Evolutionary conservation across 2,888 invertebrate species (phyloP).

Genomic region (Acrobasis repandana): DNA sequence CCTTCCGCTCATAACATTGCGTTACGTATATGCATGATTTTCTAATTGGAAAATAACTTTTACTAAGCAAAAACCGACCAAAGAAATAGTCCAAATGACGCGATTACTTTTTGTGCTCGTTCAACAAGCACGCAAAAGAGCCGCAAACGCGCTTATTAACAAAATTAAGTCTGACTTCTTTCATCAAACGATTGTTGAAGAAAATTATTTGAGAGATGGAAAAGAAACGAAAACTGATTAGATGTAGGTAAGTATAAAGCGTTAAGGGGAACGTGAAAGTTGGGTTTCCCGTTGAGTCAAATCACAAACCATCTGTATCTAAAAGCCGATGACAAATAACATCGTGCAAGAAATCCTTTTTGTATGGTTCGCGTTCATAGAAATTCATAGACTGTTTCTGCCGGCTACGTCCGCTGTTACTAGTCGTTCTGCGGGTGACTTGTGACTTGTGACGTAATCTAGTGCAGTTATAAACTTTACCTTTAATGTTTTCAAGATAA

Average conservation of each 20-base stretch:
- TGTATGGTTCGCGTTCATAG: background rate
- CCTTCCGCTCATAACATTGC: conserved; percentile 41
- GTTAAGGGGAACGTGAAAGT: conserved; percentile 6
- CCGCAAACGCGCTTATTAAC: conserved; percentile 16
- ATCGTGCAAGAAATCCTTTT: conserved; percentile 54
- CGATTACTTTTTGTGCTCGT: conserved; percentile 28
- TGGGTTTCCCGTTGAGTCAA: conserved; percentile 26
- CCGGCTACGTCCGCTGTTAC: background rate
- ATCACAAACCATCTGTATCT: conserved; percentile 17
- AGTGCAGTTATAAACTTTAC: too few relatives aligned
- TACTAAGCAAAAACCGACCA: conserved; percentile 43
- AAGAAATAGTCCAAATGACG: conserved; percentile 29
- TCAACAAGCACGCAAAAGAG: conserved; percentile 22
- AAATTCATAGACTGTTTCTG: background rate
- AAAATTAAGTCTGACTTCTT: conserved; percentile 1
- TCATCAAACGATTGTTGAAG: conserved; percentile 5
- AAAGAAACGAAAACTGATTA: background rate
- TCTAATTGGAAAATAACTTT: conserved; percentile 47
- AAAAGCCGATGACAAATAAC: conserved; percentile 59
- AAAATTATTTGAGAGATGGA: background rate
- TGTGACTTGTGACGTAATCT: too few relatives aligned
- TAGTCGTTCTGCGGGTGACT: too few relatives aligned
- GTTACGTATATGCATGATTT: conserved; percentile 43
- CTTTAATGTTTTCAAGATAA: too few relatives aligned
- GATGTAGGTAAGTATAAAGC: background rate